These are phyloP conservation scores for Diadumene lineata DNA, from an alignment of 92 coral and sea anemone genomes.

Conservation along the genomic window DNA sequence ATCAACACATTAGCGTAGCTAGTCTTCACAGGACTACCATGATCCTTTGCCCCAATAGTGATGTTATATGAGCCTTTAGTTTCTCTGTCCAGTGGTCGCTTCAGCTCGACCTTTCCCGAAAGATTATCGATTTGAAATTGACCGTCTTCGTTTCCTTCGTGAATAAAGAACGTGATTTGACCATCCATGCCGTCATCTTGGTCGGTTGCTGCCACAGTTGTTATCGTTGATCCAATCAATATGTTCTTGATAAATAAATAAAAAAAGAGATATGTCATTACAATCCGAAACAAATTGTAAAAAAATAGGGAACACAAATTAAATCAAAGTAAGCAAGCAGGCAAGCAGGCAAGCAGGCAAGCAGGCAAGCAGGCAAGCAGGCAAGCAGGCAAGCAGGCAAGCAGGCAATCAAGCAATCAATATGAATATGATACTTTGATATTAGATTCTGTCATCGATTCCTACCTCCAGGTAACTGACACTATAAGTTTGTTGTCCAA, in stretches of 20 bases:
- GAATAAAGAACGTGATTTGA: constrained; percentile 28
- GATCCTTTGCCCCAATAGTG: constrained; percentile 51
- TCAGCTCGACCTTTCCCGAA: constrained; percentile 50
- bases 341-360: no score
- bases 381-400: no score
- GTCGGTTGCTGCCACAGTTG: constrained; percentile 53
- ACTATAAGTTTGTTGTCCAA: constrained; percentile 41
- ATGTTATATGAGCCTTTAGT: constrained; percentile 32
- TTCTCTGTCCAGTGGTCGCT: constrained; percentile 57
- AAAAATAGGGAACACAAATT: no score
- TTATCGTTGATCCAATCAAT: constrained; percentile 36
- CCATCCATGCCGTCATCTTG: constrained; percentile 63
- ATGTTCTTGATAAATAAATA: constrained; percentile 14
- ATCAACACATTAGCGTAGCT: constrained; percentile 39
- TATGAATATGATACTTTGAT: no score
- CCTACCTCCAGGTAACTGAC: constrained; percentile 58
- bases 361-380: no score
- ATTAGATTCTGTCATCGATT: not conserved
- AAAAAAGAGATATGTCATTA: no score
- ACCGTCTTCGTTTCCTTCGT: constrained; percentile 48
- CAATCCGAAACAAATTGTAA: no score
- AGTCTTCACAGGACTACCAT: constrained; percentile 47
- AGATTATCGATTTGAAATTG: constrained; percentile 56
- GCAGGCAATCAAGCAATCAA: no score
- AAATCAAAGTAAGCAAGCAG: no score